A percentile compares a stretch with the other conserved stretches of the same genome.
Evolutionary conservation across 2,797 vertebrate genomes (phyloP).

Genomic region (Synanceia verrucosa): DNA sequence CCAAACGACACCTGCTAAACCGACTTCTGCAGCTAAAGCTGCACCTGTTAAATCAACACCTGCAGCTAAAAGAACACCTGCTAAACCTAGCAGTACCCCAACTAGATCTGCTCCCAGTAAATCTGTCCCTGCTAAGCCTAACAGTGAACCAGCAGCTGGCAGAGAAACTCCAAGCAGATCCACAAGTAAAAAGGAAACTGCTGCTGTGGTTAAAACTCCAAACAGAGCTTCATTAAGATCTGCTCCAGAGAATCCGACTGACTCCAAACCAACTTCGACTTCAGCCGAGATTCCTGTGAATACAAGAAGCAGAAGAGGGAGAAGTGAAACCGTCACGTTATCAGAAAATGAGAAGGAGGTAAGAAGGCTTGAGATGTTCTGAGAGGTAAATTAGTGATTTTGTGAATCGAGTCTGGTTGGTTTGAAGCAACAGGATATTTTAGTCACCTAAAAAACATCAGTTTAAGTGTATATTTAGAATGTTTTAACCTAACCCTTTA

Average conservation of each 20-base stretch:
- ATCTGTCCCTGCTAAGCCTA: background rate
- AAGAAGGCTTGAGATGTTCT: background rate
- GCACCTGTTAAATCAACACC: background rate
- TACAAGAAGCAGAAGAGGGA: background rate
- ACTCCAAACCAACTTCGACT: background rate
- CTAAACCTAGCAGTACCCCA: background rate
- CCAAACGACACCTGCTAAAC: slow-evolving; percentile 32
- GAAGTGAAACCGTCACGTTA: background rate
- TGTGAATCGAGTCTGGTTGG: no score
- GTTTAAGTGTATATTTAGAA: no score
- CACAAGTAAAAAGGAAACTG: background rate
- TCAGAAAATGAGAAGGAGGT: background rate
- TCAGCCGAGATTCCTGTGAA: accelerated
- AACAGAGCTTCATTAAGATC: slow-evolving; percentile 4
- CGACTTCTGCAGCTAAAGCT: slow-evolving; percentile 33
- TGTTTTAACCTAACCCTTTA: no score
- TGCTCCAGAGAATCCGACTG: background rate
- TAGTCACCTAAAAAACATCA: no score
- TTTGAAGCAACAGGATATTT: no score
- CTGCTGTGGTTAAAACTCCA: background rate
- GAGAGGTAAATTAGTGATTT: no score
- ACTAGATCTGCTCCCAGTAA: no score
- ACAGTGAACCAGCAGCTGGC: background rate
- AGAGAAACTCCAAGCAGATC: background rate
- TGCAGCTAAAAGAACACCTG: slow-evolving; percentile 35